Percentiles rank a stretch among this genome's conserved stretches.
phyloP scores from a whole-genome alignment of 2,797 vertebrate genomes.

The Smutsia temminckii region DNA sequence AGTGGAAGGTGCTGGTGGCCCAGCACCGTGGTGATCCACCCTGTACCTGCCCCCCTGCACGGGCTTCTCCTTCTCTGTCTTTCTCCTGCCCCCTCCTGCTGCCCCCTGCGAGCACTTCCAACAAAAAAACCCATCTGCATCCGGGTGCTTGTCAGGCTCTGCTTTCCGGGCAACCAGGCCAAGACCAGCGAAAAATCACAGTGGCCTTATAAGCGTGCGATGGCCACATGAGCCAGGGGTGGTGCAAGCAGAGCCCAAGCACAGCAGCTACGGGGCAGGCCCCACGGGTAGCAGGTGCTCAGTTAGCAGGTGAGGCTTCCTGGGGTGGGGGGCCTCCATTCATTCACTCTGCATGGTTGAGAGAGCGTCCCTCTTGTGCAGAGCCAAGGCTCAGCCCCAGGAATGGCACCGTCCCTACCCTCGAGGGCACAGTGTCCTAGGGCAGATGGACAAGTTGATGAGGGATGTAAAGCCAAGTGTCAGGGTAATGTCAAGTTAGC shows the following conservation, averaged over 20 bases:
- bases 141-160: neutral
- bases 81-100: accelerated
- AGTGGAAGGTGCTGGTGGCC: too few relatives aligned
- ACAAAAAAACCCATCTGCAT: neutral
- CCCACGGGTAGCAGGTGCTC: accelerated
- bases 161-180: neutral
- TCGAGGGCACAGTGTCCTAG: neutral
- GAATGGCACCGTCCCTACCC: neutral
- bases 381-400: neutral
- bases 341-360: accelerated
- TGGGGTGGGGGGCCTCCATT: accelerated
- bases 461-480: neutral
- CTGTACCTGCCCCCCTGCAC: accelerated
- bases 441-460: neutral
- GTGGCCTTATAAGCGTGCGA: accelerated
- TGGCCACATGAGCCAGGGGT: accelerated
- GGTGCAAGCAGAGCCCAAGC: accelerated
- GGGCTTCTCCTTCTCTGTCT: neutral
- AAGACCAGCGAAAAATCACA: neutral
- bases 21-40: accelerated
- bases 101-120: neutral
- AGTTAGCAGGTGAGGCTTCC: neutral
- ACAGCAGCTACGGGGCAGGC: accelerated
- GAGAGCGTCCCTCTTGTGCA: neutral
- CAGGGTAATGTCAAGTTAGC: neutral